Evolutionary conservation across 1,140 invertebrate genomes (phyloP).

Genomic region (Riptortus pedestris): DNA sequence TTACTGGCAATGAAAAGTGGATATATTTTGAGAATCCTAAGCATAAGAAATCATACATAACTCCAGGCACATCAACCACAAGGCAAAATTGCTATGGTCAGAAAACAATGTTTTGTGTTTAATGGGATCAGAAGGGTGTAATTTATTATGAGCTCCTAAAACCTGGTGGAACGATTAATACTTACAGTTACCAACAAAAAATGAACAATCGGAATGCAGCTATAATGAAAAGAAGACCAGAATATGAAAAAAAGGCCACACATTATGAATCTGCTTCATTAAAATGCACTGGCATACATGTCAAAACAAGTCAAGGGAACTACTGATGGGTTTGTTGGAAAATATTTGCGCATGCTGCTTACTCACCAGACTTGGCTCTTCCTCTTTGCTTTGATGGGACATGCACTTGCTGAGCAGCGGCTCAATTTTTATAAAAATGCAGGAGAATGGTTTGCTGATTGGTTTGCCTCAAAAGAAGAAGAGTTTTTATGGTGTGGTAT

Average conservation of each 20-base stretch:
- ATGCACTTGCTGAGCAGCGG: background rate
- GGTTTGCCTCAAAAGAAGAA: background rate
- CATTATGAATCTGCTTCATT: no score
- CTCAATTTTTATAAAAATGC: background rate
- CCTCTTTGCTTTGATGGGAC: background rate
- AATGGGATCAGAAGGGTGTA: background rate
- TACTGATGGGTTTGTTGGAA: no score
- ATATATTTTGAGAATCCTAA: no score
- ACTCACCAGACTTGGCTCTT: background rate
- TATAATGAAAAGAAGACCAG: background rate
- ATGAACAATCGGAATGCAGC: background rate
- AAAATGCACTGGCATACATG: no score
- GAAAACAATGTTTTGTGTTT: background rate
- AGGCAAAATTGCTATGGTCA: background rate
- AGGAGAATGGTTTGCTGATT: background rate
- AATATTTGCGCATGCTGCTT: no score
- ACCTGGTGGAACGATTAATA: background rate
- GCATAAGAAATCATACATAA: no score
- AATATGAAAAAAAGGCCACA: background rate
- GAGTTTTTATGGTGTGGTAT: background rate
- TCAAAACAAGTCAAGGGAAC: no score
- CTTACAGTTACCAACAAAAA: background rate
- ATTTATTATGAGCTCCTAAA: background rate
- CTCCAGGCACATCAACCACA: no score
- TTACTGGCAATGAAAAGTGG: no score